These are phyloP conservation scores for Cephus nigrinus DNA, from an alignment of 2,888 invertebrate species.

Conservation along the genomic window DNA sequence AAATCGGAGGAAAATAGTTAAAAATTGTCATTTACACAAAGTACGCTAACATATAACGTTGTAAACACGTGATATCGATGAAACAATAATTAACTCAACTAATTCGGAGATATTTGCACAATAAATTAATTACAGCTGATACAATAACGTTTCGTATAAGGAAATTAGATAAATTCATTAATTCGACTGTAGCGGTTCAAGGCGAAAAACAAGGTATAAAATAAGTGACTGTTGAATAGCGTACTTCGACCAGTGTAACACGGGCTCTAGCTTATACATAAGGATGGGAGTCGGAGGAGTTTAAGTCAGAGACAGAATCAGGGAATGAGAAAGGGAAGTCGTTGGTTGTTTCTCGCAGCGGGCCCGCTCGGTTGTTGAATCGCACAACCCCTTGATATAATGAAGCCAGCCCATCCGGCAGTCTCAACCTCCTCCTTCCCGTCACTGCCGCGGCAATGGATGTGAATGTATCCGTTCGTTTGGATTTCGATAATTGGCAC, in stretches of 20 bases:
- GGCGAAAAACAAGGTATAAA: not conserved
- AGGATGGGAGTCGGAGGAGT: not conserved
- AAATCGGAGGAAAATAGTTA: not conserved
- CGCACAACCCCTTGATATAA: slow-evolving; percentile 34
- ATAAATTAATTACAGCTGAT: not conserved
- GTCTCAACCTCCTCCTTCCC: slow-evolving; percentile 8
- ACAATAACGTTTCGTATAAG: not conserved
- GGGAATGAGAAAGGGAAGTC: not conserved
- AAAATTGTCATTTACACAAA: not conserved
- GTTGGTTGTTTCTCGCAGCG: not conserved
- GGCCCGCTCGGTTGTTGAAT: slow-evolving; percentile 13
- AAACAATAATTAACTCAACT: not conserved
- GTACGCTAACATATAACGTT: not conserved
- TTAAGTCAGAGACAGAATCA: not conserved
- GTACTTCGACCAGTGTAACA: not conserved
- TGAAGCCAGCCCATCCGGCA: slow-evolving; percentile 26
- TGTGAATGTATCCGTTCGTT: slow-evolving; percentile 34
- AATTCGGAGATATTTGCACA: not conserved
- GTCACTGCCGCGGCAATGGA: slow-evolving; percentile 9
- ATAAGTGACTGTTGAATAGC: not conserved
- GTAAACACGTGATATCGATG: not conserved
- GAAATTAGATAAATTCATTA: not conserved
- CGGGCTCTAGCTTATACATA: not conserved
- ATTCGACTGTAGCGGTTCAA: not conserved
- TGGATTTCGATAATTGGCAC: slow-evolving; percentile 64